These are phyloP conservation scores for Myiagra hebetior DNA, from an alignment of 2,113 vertebrate genomes.

Conservation along the genomic window DNA sequence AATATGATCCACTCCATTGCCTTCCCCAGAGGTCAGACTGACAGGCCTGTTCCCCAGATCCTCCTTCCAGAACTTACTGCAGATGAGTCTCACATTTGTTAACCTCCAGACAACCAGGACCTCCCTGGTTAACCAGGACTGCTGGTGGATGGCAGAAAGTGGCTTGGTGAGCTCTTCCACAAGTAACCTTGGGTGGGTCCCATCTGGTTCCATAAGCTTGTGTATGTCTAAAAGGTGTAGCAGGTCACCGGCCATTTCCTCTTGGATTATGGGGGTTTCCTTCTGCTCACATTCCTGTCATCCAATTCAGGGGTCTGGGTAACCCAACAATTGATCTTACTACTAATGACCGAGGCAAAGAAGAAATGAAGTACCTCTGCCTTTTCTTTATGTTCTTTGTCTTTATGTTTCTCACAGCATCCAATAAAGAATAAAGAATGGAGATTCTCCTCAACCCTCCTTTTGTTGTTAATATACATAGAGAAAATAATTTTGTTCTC, in stretches of 20 bases:
- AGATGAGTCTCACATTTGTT: background rate
- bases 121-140: background rate
- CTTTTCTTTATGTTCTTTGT: background rate
- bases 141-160: background rate
- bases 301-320: rapidly evolving
- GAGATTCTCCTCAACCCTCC: background rate
- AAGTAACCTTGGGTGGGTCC: background rate
- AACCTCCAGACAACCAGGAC: background rate
- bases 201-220: rapidly evolving
- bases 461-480: background rate
- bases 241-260: background rate
- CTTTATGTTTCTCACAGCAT: background rate
- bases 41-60: background rate
- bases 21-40: background rate
- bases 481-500: background rate
- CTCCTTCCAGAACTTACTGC: background rate
- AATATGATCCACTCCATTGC: background rate
- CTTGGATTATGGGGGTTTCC: background rate
- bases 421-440: background rate
- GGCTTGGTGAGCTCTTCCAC: rapidly evolving
- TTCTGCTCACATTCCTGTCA: background rate
- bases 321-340: rapidly evolving
- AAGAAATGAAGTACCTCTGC: background rate
- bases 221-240: background rate
- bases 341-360: background rate